Evolutionary conservation across 2,888 invertebrate species (phyloP).

Genomic region (Drosophila incognita): DNA sequence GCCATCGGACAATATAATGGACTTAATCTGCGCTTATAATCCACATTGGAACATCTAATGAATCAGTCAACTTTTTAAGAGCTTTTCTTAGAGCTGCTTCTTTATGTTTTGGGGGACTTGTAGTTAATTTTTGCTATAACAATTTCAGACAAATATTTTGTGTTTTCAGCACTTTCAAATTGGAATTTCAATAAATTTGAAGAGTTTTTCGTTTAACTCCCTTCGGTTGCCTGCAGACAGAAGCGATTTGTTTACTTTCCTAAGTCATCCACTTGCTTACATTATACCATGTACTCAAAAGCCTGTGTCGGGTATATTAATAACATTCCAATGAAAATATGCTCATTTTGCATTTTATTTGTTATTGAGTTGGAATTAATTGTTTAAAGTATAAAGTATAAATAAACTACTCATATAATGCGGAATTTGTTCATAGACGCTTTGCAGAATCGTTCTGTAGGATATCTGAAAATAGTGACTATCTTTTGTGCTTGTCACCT

Average conservation of each 20-base stretch:
- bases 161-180: no score
- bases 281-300: neutral
- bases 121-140: neutral
- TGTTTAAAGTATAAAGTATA: neutral
- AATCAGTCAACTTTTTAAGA: neutral
- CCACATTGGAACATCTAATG: neutral
- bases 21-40: neutral
- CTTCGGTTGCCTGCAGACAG: neutral
- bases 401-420: no score
- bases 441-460: neutral
- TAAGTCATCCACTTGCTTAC: neutral
- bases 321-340: neutral
- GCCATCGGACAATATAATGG: neutral
- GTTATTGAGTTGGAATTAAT: neutral
- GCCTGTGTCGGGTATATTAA: neutral
- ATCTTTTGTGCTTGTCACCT: neutral
- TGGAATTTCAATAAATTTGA: neutral
- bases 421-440: neutral
- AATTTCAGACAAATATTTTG: neutral
- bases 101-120: neutral
- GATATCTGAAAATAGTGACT: neutral
- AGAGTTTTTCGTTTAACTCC: neutral
- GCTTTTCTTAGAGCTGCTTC: neutral
- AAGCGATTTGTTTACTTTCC: neutral
- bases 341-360: neutral